phyloP scores from a whole-genome alignment of 2,797 vertebrate species.

The Triplophysa yarkandensis region DNA sequence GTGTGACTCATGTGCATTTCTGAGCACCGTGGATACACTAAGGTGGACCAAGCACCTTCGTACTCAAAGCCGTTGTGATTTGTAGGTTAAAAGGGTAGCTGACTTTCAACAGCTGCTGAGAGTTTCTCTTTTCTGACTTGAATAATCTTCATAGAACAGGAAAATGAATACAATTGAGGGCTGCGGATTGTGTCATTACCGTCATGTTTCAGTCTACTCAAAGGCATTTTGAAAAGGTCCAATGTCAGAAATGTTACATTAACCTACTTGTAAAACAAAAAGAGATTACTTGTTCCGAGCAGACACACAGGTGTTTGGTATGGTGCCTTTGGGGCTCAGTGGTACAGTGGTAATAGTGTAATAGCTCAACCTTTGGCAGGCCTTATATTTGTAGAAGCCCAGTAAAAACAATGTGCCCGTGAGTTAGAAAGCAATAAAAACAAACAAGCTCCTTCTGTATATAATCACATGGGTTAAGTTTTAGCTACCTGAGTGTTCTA shows the following conservation, averaged over 20 bases:
- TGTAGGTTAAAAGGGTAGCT: slow-evolving; percentile 13
- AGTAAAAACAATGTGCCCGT: slow-evolving; percentile 2
- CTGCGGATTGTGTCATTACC: slow-evolving; percentile 23
- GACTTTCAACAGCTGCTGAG: slow-evolving; percentile 9
- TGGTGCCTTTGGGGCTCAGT: slow-evolving; percentile 16
- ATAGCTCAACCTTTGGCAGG: slow-evolving; percentile 26
- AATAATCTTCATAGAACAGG: neutral
- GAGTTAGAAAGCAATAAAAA: slow-evolving; percentile 4
- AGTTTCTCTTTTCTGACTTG: slow-evolving; percentile 12
- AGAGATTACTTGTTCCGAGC: slow-evolving; percentile 5
- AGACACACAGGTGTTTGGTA: slow-evolving; percentile 29
- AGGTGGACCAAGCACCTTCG: slow-evolving; percentile 15
- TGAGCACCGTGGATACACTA: slow-evolving; percentile 13
- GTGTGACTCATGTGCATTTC: slow-evolving; percentile 38
- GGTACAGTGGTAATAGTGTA: slow-evolving; percentile 6
- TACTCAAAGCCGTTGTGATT: slow-evolving; percentile 14
- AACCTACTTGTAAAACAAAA: slow-evolving; percentile 18
- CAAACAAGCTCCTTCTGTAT: slow-evolving; percentile 33
- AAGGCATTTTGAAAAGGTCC: slow-evolving; percentile 21
- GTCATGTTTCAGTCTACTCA: slow-evolving; percentile 26
- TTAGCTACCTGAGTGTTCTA: slow-evolving; percentile 28
- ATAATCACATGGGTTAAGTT: slow-evolving; percentile 26
- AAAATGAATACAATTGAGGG: neutral
- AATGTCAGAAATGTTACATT: slow-evolving; percentile 30
- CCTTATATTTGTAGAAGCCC: slow-evolving; percentile 3